These are phyloP conservation scores for Didymodactylos carnosus DNA, from an alignment of 2,888 invertebrate genomes.

Conservation along the genomic window DNA sequence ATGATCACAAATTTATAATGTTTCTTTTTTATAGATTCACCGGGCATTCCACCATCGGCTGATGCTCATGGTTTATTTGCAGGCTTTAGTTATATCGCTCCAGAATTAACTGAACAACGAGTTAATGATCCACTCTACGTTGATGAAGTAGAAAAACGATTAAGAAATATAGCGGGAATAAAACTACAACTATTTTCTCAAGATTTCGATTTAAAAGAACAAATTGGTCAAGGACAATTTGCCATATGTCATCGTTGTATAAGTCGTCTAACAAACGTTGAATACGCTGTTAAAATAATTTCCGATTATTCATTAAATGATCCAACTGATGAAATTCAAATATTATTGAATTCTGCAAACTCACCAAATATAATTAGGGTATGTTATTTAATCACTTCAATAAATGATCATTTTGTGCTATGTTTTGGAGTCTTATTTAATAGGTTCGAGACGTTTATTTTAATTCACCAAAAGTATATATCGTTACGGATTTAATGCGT, in stretches of 20 bases:
- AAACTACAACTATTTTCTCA: conserved; percentile 46
- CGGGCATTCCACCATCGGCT: conserved; percentile 88
- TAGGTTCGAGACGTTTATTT: conserved; percentile 1
- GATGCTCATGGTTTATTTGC: conserved; percentile 91
- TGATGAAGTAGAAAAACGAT: not conserved
- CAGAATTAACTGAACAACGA: conserved; percentile 43
- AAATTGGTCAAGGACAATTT: not conserved
- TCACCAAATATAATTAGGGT: conserved; percentile 82
- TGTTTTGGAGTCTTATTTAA: not conserved
- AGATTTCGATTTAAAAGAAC: conserved; percentile 71
- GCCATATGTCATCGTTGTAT: conserved; percentile 64
- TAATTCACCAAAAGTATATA: conserved; percentile 44
- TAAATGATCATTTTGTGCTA: not conserved
- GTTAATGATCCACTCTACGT: not conserved
- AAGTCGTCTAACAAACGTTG: conserved; percentile 62
- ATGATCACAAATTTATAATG: not conserved
- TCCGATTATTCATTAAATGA: conserved; percentile 65
- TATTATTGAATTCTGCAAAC: conserved; percentile 74
- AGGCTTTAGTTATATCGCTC: conserved; percentile 92
- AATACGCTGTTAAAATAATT: conserved; percentile 91
- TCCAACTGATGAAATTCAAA: conserved; percentile 90
- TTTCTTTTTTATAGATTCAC: conserved; percentile 49
- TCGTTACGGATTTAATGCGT: conserved; percentile 72
- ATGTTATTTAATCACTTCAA: conserved; percentile 47
- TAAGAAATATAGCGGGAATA: not conserved